These are phyloP conservation scores for Drosophila villosipedis DNA, from an alignment of 2,888 invertebrate species.

Conservation along the genomic window DNA sequence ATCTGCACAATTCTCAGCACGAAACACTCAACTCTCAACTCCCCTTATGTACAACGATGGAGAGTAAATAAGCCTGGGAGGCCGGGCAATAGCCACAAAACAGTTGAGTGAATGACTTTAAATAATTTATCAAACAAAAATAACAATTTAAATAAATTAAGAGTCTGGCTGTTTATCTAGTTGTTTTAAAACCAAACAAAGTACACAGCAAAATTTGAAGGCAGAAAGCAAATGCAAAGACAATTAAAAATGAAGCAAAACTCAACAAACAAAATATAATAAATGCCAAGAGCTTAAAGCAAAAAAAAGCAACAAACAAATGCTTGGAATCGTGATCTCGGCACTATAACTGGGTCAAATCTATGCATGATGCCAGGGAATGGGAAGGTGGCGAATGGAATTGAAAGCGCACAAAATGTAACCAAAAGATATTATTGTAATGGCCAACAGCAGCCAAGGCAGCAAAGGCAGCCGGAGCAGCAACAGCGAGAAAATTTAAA, in stretches of 20 bases:
- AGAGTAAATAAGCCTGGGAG: conserved; percentile 27
- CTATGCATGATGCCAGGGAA: conserved; percentile 51
- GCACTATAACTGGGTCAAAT: conserved; percentile 68
- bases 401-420: conserved; percentile 52
- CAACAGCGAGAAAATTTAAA: conserved; percentile 40
- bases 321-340: conserved; percentile 62
- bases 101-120: conserved; percentile 41
- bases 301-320: conserved; percentile 24
- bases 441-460: conserved; percentile 13
- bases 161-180: conserved; percentile 54
- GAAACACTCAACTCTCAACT: background rate
- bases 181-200: conserved; percentile 37
- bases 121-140: conserved; percentile 53
- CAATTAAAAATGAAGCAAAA: conserved; percentile 48
- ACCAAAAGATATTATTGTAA: conserved; percentile 54
- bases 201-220: conserved; percentile 11
- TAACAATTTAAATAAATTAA: conserved; percentile 43
- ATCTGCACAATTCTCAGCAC: background rate
- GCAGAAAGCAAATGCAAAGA: conserved; percentile 46
- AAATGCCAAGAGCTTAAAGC: conserved; percentile 15
- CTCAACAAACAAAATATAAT: conserved; percentile 32
- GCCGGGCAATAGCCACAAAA: conserved; percentile 20
- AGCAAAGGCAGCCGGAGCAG: background rate
- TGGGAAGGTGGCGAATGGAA: conserved; percentile 36
- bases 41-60: conserved; percentile 17